Conservation (phyloP, 2,113 vertebrate genomes). For the Capreolus pygargus region DNA sequence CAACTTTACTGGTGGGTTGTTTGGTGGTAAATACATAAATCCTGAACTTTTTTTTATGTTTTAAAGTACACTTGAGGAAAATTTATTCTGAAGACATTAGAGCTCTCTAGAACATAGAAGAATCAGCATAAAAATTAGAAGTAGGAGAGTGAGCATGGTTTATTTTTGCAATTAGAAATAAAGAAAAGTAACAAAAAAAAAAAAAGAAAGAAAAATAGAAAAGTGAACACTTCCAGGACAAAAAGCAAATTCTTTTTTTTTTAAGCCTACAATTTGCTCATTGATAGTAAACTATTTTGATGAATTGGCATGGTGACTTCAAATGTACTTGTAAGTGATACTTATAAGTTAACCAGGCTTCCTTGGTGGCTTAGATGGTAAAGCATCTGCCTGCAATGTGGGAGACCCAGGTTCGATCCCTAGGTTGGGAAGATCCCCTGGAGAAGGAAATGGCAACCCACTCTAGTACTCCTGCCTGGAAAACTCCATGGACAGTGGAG, state of each 20-base stretch:
- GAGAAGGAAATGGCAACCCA: not conserved
- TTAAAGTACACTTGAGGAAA: conserved; percentile 27
- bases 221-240: not conserved
- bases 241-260: conserved; percentile 10
- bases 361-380: not conserved
- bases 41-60: not conserved
- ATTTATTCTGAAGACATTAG: conserved; percentile 27
- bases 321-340: not conserved
- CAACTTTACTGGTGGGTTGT: not conserved
- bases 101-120: not conserved
- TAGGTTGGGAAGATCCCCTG: not conserved
- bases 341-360: not conserved
- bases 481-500: not conserved
- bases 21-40: not conserved
- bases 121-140: not conserved
- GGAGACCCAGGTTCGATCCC: too few relatives aligned
- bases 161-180: conserved; percentile 4
- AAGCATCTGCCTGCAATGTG: not conserved
- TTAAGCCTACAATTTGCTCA: not conserved
- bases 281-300: not conserved
- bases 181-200: not conserved
- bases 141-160: not conserved
- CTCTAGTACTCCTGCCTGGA: not conserved
- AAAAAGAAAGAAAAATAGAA: not conserved
- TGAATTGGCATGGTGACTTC: not conserved